phyloP scores from a whole-genome alignment of 2,888 invertebrate genomes.

The Harpagoxenus sublaevis region DNA sequence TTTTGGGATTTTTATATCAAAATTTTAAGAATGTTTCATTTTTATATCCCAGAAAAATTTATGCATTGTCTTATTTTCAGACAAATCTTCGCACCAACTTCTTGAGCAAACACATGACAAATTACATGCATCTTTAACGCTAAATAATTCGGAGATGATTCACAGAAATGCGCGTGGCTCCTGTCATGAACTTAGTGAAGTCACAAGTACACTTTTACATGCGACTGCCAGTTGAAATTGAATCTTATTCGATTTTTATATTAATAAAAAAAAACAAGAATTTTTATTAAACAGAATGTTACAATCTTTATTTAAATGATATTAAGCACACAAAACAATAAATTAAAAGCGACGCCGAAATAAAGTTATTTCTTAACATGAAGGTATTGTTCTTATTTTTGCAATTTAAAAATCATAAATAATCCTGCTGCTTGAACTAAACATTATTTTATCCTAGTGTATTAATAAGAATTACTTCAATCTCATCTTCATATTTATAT shows the following conservation, averaged over 20 bases:
- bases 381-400: neutral
- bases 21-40: neutral
- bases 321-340: conserved; percentile 46
- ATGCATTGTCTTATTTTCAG: conserved; percentile 70
- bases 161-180: conserved; percentile 81
- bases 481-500: conserved; percentile 44
- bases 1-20: neutral
- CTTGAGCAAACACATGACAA: conserved; percentile 78
- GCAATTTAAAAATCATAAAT: conserved; percentile 16
- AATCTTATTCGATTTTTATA: neutral
- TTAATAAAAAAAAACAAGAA: neutral
- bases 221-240: conserved; percentile 79
- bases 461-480: neutral
- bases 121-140: conserved; percentile 74
- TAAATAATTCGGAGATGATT: conserved; percentile 78
- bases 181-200: conserved; percentile 83
- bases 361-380: conserved; percentile 29
- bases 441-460: neutral
- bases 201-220: conserved; percentile 82
- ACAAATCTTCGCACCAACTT: conserved; percentile 78
- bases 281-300: conserved; percentile 36
- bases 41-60: neutral
- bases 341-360: conserved; percentile 48
- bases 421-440: neutral
- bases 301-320: conserved; percentile 34